Conservation (phyloP, 2,888 invertebrate genomes). For the Troglohyphantes excavatus region DNA sequence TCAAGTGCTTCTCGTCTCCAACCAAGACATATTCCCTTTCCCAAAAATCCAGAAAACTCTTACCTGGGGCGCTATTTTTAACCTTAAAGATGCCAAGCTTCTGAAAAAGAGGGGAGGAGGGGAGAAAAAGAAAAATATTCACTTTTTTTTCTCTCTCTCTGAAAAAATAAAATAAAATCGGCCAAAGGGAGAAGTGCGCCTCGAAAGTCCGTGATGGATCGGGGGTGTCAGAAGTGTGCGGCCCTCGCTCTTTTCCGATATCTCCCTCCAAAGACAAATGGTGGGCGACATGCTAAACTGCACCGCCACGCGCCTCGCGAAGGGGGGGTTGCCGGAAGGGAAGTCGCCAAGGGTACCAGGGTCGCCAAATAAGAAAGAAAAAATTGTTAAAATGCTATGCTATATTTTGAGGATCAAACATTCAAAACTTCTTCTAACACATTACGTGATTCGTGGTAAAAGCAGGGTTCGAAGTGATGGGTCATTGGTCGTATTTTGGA, state of each 20-base stretch:
- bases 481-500: too few relatives aligned
- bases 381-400: too few relatives aligned
- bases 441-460: too few relatives aligned
- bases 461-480: too few relatives aligned
- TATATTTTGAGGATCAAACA: too few relatives aligned
- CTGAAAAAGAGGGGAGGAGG: not conserved
- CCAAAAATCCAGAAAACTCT: not conserved
- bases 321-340: not conserved
- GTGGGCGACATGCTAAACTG: conserved; percentile 64
- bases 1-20: not conserved
- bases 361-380: too few relatives aligned
- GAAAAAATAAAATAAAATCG: conserved; percentile 7
- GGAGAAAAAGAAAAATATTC: too few relatives aligned
- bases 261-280: conserved; percentile 67
- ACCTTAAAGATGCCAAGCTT: not conserved
- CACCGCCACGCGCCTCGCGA: not conserved
- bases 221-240: conserved; percentile 20
- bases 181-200: not conserved
- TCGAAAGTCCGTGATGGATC: conserved; percentile 54
- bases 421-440: too few relatives aligned
- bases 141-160: not conserved
- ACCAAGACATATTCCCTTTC: too few relatives aligned
- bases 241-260: conserved; percentile 32
- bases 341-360: too few relatives aligned
- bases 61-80: conserved; percentile 5